Conservation (phyloP, 2,888 invertebrate genomes). For the Orgyia antiqua region DNA sequence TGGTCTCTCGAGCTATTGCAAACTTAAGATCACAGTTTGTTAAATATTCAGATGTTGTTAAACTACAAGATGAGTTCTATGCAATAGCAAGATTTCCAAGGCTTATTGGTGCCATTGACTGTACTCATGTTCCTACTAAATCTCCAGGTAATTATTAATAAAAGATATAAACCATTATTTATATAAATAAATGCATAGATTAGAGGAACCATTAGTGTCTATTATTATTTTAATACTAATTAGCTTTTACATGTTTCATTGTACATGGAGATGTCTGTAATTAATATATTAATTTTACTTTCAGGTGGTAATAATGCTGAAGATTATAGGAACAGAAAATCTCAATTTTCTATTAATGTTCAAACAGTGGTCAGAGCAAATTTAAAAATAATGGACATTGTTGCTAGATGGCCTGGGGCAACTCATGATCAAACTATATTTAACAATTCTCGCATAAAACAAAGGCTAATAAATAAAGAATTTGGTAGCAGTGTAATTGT, state of each 20-base stretch:
- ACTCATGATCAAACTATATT: constrained; percentile 5
- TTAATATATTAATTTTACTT: neutral
- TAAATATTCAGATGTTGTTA: neutral
- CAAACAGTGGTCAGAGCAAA: neutral
- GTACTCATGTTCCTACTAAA: neutral
- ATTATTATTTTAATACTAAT: too few relatives aligned
- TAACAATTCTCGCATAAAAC: constrained; percentile 3
- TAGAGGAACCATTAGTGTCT: too few relatives aligned
- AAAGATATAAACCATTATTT: too few relatives aligned
- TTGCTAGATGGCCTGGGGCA: constrained; percentile 4
- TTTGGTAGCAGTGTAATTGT: constrained; percentile 3
- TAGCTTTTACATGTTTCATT: too few relatives aligned
- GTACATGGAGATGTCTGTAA: too few relatives aligned
- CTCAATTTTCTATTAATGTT: neutral
- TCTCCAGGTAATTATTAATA: too few relatives aligned
- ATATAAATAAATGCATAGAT: too few relatives aligned
- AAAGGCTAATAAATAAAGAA: neutral
- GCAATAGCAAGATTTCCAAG: neutral
- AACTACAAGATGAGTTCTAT: neutral
- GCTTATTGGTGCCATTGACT: neutral
- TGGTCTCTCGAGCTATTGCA: neutral
- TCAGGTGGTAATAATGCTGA: neutral
- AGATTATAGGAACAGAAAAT: neutral
- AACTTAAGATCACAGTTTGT: neutral
- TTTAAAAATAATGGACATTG: constrained; percentile 3